Conservation (phyloP, 2,797 vertebrate genomes). For the Helarctos malayanus region DNA sequence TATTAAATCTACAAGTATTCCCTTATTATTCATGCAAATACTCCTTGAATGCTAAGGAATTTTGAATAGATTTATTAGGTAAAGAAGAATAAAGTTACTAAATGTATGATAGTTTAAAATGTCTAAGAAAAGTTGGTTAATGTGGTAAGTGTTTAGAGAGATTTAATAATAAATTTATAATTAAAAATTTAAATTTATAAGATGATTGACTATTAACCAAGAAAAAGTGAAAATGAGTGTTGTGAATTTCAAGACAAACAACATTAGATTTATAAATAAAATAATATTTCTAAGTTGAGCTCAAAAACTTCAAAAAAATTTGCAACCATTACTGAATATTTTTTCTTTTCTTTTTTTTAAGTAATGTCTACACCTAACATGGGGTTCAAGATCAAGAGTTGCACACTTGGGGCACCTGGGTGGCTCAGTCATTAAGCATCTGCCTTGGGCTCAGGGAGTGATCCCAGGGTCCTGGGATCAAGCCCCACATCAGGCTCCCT, state of each 20-base stretch:
- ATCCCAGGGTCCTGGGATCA: too few species aligned
- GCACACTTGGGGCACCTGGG: background rate
- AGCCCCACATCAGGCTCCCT: too few species aligned
- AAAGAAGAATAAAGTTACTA: constrained; percentile 17
- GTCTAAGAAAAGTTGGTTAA: background rate
- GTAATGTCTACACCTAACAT: background rate
- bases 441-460: too few species aligned
- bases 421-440: too few species aligned
- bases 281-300: constrained; percentile 5
- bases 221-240: background rate
- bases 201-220: background rate
- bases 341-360: background rate
- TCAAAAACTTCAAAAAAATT: background rate
- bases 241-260: constrained; percentile 10
- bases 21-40: constrained; percentile 46
- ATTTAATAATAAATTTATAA: constrained; percentile 41
- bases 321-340: background rate
- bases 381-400: background rate
- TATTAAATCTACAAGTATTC: constrained; percentile 44
- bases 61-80: constrained; percentile 49
- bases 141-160: background rate
- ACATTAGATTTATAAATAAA: constrained; percentile 22
- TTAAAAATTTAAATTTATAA: constrained; percentile 52
- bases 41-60: constrained; percentile 26
- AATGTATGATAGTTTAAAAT: constrained; percentile 39